Base-by-base conservation (phyloP, 2,797 vertebrate species). In the Megalops cyprinoides region DNA sequence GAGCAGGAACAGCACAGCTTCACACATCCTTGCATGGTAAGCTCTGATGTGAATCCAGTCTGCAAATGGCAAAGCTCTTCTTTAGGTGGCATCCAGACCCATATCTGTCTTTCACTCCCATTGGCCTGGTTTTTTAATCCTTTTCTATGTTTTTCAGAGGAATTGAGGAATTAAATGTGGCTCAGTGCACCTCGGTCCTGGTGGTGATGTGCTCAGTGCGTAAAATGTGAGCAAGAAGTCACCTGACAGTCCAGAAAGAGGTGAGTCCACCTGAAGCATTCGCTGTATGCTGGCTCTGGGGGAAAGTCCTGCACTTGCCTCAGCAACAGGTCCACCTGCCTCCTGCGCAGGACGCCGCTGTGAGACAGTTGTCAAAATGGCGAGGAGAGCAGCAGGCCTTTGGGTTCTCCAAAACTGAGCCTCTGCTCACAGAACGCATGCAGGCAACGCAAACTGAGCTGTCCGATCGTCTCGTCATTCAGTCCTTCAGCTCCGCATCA, bases 391-490 rank as follows among this genome's bases (percentile, higher is more conserved):
- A 34, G 10, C 34, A 18, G 28, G n/a, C n/a, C n/a, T n/a, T n/a
- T 42, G 42, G 12, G 77, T 34, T 23, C 14, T 7, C 7, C 3
- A 20, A 1, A 34, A 67, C 14, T 39, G 65, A 53, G 74, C 9
- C n/a, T 25, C 42, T 1, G n/a, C 10, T 10, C 7, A 28, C 51
- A 28, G 14, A 5, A 60, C 7, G 39, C 65, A 39, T 39, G 18
- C 14, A 39, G 44, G 44, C 20, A 49, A 23, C 23, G 18, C 65
- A 42, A 37, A 53, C 34, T 0, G 34, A 65, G 53, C 58, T 79
- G 83, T 74, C 46, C n/a, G 73, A n/a, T 82, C n/a, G 79, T 81
- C 65, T 69, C 48, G 60, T 82, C 79, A 48, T 74, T 69, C 79
- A 60, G 20, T 76, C n/a, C 60, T 65, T 46, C 62, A 48, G 8